Evolutionary conservation across 2,888 invertebrate genomes (phyloP).

Genomic region (Physocephala rufipes): DNA sequence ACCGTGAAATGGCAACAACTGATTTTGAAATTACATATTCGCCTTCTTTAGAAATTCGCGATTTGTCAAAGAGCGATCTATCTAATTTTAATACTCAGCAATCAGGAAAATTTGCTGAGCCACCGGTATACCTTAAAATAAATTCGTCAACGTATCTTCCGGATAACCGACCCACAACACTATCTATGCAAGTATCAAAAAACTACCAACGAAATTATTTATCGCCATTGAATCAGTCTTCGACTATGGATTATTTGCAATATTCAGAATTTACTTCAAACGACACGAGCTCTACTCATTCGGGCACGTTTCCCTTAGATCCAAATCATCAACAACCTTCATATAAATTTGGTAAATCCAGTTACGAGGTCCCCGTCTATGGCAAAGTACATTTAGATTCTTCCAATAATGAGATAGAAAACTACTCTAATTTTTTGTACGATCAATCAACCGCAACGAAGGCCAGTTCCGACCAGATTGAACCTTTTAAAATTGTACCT

Average conservation of each 20-base stretch:
- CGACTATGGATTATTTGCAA: background rate
- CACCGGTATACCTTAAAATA: constrained; percentile 41
- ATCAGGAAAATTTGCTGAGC: constrained; percentile 52
- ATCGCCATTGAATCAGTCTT: background rate
- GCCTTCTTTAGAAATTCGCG: constrained; percentile 57
- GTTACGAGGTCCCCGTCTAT: constrained; percentile 65
- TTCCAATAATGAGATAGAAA: constrained; percentile 54
- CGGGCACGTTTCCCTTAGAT: constrained; percentile 60
- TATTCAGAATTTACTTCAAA: constrained; percentile 36
- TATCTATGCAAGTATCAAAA: background rate
- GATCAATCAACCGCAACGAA: constrained; percentile 19
- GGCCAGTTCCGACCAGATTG: constrained; percentile 17
- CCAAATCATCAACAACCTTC: constrained; percentile 58
- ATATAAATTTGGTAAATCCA: constrained; percentile 61
- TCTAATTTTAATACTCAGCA: constrained; percentile 35
- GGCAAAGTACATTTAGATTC: constrained; percentile 61
- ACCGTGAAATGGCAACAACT: constrained; percentile 50
- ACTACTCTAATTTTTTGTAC: constrained; percentile 55
- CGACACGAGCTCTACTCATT: constrained; percentile 52
- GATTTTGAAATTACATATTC: constrained; percentile 58
- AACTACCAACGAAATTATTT: background rate
- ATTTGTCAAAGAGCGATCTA: constrained; percentile 45
- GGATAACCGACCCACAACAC: background rate
- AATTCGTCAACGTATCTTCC: background rate
- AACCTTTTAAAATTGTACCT: constrained; percentile 26